Evolutionary conservation across 2,797 vertebrate genomes (phyloP).

Genomic region (Coracias cyanogaster): DNA sequence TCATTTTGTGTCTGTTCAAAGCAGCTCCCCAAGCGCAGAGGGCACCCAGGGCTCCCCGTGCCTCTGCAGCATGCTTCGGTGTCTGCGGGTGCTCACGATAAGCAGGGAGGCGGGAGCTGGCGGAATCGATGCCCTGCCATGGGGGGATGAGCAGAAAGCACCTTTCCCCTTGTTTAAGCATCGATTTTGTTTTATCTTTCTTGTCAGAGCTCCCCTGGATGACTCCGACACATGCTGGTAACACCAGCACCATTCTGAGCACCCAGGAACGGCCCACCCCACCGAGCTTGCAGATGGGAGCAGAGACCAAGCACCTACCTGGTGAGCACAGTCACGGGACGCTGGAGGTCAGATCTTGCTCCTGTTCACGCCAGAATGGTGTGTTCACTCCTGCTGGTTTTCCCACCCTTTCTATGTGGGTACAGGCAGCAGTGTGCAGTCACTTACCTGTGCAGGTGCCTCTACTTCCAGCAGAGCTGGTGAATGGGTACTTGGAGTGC

Average conservation of each 20-base stretch:
- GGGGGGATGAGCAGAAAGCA: neutral
- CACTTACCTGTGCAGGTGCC: neutral
- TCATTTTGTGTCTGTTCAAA: neutral
- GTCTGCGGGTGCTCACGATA: neutral
- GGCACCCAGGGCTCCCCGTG: neutral
- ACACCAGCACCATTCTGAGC: neutral
- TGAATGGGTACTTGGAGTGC: neutral
- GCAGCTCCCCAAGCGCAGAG: neutral
- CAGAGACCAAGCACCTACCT: neutral
- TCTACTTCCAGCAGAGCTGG: neutral
- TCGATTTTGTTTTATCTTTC: neutral
- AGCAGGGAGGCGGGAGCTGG: neutral
- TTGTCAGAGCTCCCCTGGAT: neutral
- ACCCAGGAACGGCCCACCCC: neutral
- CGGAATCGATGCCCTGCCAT: neutral
- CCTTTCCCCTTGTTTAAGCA: neutral
- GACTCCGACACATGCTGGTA: neutral
- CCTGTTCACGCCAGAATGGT: neutral
- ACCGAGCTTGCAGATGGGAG: neutral
- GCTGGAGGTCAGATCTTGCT: neutral
- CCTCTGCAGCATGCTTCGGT: neutral
- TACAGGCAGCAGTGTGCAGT: accelerated
- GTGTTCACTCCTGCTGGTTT: neutral
- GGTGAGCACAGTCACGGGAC: neutral
- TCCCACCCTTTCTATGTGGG: neutral